These are phyloP conservation scores for Catostylus mosaicus DNA, from an alignment of 30 jellyfish, hydroid and myxozoan species.

Conservation along the genomic window DNA sequence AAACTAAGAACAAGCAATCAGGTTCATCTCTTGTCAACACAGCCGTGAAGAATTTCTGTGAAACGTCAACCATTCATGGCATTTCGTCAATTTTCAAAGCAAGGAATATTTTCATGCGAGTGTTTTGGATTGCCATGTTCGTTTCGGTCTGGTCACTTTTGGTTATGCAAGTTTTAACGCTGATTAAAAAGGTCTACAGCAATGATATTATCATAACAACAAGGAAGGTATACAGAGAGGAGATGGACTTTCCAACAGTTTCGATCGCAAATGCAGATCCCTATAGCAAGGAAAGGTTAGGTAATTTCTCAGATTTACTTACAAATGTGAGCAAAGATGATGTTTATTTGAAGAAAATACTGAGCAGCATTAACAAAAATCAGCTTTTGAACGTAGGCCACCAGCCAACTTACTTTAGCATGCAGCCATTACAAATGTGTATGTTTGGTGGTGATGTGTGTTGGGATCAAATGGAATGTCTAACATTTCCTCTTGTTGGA, in stretches of 20 bases:
- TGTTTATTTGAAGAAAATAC: too few relatives aligned
- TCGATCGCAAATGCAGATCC: conserved; percentile 27
- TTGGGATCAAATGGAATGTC: neutral
- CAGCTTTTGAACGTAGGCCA: too few relatives aligned
- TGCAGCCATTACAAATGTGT: too few relatives aligned
- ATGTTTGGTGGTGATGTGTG: neutral
- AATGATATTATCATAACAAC: neutral
- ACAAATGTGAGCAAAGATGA: too few relatives aligned
- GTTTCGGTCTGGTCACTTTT: neutral
- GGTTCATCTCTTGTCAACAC: too few relatives aligned
- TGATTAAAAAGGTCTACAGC: neutral
- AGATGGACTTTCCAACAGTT: conserved; percentile 33
- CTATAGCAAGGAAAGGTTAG: neutral
- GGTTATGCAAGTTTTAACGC: neutral
- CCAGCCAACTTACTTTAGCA: too few relatives aligned
- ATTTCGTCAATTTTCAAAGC: neutral
- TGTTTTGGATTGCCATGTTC: neutral
- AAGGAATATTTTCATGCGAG: neutral
- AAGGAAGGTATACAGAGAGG: neutral
- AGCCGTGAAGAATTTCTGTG: neutral
- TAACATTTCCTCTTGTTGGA: neutral
- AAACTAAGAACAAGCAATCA: too few relatives aligned
- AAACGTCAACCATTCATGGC: neutral
- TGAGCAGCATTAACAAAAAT: too few relatives aligned
- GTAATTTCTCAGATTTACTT: neutral